phyloP scores from a whole-genome alignment of 2,797 vertebrate species.

The Cryptoprocta ferox region DNA sequence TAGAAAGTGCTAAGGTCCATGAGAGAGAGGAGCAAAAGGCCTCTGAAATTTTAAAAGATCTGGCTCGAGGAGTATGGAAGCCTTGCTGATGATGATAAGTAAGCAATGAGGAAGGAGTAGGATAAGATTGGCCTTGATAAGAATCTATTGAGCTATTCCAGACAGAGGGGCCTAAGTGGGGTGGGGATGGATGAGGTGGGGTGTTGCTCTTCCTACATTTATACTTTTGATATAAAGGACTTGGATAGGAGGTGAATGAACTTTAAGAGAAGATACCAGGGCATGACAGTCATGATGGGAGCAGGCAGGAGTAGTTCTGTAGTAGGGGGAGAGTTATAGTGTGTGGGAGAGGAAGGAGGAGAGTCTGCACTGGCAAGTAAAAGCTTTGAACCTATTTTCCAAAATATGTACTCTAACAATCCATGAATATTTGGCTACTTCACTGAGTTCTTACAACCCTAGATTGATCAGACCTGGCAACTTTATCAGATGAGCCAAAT shows the following conservation, averaged over 20 bases:
- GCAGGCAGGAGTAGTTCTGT: background rate
- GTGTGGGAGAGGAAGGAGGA: background rate
- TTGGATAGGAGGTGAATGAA: background rate
- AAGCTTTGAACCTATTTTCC: background rate
- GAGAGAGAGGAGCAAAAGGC: background rate
- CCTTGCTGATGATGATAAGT: background rate
- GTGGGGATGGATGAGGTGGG: background rate
- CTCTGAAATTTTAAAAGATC: background rate
- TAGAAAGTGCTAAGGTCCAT: constrained; percentile 37
- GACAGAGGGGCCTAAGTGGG: background rate
- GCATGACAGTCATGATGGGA: background rate
- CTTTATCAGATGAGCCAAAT: constrained; percentile 14
- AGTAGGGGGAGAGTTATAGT: background rate
- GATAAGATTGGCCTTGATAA: background rate
- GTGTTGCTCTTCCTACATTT: background rate
- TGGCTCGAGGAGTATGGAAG: background rate
- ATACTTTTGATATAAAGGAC: background rate
- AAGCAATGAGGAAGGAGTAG: background rate
- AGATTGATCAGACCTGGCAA: constrained; percentile 31
- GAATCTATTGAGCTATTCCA: background rate
- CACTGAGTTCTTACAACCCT: background rate
- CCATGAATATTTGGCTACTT: constrained; percentile 14
- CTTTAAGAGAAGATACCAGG: background rate
- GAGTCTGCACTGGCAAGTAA: background rate
- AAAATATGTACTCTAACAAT: constrained; percentile 43